These are phyloP conservation scores for Drepana falcataria DNA, from an alignment of 2,888 invertebrate genomes.

Conservation along the genomic window DNA sequence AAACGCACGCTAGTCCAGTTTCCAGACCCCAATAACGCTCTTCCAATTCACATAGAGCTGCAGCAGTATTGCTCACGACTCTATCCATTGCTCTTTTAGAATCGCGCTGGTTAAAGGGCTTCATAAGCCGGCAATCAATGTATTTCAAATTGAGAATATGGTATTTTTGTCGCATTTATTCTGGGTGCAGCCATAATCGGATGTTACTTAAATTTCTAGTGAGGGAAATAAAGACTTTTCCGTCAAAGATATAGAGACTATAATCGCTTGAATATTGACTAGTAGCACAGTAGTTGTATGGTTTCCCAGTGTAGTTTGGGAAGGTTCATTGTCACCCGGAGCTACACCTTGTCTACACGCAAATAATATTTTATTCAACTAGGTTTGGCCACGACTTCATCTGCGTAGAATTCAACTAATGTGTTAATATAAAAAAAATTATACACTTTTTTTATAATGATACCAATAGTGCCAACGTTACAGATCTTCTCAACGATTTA, in stretches of 20 bases:
- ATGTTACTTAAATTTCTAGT: constrained; percentile 18
- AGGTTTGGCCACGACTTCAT: no score
- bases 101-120: constrained; percentile 10
- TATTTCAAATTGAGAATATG: constrained; percentile 7
- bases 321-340: constrained; percentile 52
- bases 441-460: no score
- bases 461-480: no score
- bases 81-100: constrained; percentile 20
- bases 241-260: constrained; percentile 27
- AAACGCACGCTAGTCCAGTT: constrained; percentile 66
- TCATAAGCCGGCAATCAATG: constrained; percentile 18
- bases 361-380: not conserved
- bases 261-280: constrained; percentile 25
- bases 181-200: constrained; percentile 39
- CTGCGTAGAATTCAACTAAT: no score
- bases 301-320: constrained; percentile 45
- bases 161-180: constrained; percentile 15
- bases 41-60: constrained; percentile 11
- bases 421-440: no score
- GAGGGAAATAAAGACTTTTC: constrained; percentile 35
- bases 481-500: no score
- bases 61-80: constrained; percentile 16
- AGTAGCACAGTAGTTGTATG: constrained; percentile 38
- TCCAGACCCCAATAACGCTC: constrained; percentile 21
- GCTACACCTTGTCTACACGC: constrained; percentile 34